phyloP scores from a whole-genome alignment of 53 echinoderm and acorn worm species.

The Pentamera pediparva region DNA sequence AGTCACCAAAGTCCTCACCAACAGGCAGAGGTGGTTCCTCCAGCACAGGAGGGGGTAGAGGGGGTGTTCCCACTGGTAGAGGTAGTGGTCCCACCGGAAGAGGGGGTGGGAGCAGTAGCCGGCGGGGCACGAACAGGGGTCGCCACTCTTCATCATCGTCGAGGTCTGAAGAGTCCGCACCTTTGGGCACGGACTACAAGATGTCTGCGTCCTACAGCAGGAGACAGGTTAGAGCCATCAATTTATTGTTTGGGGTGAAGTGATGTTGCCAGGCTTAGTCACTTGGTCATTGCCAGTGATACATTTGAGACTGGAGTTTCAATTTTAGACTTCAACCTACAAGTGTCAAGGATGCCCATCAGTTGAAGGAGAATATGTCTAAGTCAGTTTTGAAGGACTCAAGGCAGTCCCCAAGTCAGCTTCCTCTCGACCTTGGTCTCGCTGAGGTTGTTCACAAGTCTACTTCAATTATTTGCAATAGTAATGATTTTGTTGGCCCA shows the following conservation, averaged over 20 bases:
- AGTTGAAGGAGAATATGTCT: too few relatives aligned
- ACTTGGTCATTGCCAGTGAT: too few relatives aligned
- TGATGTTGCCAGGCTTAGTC: too few relatives aligned
- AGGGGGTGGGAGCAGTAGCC: slow-evolving; percentile 45
- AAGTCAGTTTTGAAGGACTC: too few relatives aligned
- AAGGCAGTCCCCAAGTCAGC: too few relatives aligned
- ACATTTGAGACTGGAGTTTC: too few relatives aligned
- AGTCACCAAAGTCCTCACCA: slow-evolving; percentile 15
- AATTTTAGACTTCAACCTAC: too few relatives aligned
- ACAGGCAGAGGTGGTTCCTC: slow-evolving; percentile 6
- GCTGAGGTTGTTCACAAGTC: too few relatives aligned
- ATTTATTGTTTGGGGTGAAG: not conserved
- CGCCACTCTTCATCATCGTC: not conserved
- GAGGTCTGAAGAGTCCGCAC: not conserved
- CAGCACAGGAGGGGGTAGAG: slow-evolving; percentile 39
- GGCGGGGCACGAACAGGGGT: slow-evolving; percentile 5
- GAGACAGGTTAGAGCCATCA: not conserved
- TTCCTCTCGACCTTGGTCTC: too few relatives aligned
- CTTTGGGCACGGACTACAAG: slow-evolving; percentile 10
- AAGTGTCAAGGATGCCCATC: too few relatives aligned
- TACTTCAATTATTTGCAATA: too few relatives aligned
- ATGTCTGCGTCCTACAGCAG: slow-evolving; percentile 14
- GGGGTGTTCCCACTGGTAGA: not conserved
- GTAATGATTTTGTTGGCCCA: too few relatives aligned
- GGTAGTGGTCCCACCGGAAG: slow-evolving; percentile 39